These are phyloP conservation scores for Phoxinus dragarum DNA, from an alignment of 2,797 vertebrate genomes.

Conservation along the genomic window DNA sequence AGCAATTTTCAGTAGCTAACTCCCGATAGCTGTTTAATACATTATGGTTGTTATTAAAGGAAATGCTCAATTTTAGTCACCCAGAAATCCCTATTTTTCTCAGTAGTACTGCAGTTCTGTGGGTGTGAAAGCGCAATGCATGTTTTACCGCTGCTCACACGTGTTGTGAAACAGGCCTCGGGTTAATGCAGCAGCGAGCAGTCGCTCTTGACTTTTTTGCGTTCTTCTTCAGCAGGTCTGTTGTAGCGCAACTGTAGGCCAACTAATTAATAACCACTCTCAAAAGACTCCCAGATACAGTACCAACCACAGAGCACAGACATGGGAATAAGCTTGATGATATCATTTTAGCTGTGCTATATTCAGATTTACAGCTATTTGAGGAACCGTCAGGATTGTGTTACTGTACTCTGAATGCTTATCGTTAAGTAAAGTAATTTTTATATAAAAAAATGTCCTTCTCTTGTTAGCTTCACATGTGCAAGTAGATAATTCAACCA, in stretches of 20 bases:
- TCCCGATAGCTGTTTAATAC: no score
- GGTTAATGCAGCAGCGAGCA: background rate
- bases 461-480: conserved; percentile 24
- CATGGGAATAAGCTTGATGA: background rate
- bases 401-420: conserved; percentile 30
- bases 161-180: conserved; percentile 40
- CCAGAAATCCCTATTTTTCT: background rate
- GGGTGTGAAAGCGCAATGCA: background rate
- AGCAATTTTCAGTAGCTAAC: background rate
- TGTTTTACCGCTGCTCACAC: background rate
- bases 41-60: no score
- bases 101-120: background rate
- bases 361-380: background rate
- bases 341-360: background rate
- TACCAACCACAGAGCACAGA: conserved; percentile 31
- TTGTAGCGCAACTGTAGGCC: conserved; percentile 30
- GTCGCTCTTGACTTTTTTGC: background rate
- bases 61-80: no score
- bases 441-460: background rate
- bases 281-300: background rate
- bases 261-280: conserved; percentile 52
- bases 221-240: conserved; percentile 33
- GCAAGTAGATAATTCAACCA: conserved; percentile 5
- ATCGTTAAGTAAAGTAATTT: conserved; percentile 3
- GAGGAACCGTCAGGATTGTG: background rate